phyloP scores from a whole-genome alignment of 1,140 invertebrate species.

The Drosophila gunungcola region DNA sequence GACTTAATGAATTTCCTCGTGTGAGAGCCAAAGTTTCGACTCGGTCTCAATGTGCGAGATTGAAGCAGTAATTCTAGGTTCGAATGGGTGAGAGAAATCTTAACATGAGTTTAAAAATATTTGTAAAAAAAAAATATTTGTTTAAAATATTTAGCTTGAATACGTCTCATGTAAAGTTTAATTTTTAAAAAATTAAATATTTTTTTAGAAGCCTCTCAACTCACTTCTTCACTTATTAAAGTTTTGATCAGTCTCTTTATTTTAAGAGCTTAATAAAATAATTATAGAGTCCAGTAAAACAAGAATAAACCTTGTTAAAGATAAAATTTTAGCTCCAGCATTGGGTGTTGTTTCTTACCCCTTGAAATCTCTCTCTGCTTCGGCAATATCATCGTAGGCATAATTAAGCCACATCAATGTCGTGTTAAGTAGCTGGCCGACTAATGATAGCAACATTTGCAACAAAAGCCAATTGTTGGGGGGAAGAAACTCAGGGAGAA shows the following conservation, averaged over 20 bases:
- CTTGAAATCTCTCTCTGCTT: constrained; percentile 5
- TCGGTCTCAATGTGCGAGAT: constrained; percentile 45
- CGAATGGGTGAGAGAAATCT: neutral
- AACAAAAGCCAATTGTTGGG: constrained; percentile 75
- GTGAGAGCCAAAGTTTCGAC: constrained; percentile 33
- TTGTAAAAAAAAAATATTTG: too few relatives aligned
- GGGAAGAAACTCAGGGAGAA: constrained; percentile 3
- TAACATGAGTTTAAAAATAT: too few relatives aligned
- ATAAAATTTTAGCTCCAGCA: neutral
- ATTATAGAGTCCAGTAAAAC: too few relatives aligned
- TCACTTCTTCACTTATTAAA: too few relatives aligned
- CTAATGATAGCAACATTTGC: constrained; percentile 79
- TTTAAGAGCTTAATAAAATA: too few relatives aligned
- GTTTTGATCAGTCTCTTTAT: neutral
- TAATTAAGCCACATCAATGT: constrained; percentile 83
- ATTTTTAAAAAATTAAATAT: too few relatives aligned
- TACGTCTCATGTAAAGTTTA: too few relatives aligned
- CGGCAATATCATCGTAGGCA: constrained; percentile 50
- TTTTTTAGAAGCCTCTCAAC: too few relatives aligned
- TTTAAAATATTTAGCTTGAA: too few relatives aligned
- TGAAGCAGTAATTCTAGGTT: constrained; percentile 46
- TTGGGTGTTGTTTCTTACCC: neutral
- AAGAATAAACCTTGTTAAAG: neutral
- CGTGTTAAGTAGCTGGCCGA: constrained; percentile 78
- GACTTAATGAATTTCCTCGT: constrained; percentile 71